Percentiles rank a stretch among this genome's conserved stretches.
Evolutionary conservation across 2,797 vertebrate genomes (phyloP).

Genomic region (Sebastes oblongus): DNA sequence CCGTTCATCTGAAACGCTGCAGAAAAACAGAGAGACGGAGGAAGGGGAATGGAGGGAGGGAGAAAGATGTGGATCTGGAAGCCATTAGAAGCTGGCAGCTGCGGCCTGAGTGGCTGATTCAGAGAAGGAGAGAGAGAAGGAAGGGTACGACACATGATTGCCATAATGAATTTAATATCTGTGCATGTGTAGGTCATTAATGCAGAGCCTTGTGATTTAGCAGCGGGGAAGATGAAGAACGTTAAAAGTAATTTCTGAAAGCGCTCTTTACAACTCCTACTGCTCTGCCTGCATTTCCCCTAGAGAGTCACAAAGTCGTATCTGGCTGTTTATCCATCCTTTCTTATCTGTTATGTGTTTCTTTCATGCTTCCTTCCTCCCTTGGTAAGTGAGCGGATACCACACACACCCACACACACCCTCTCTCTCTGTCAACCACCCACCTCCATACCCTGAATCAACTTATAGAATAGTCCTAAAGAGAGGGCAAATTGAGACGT

Average conservation of each 20-base stretch:
- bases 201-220: conserved; percentile 59
- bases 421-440: background rate
- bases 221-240: conserved; percentile 57
- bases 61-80: conserved; percentile 73
- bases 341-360: conserved; percentile 40
- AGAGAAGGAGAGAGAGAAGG: conserved; percentile 51
- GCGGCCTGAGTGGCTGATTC: conserved; percentile 72
- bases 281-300: conserved; percentile 43
- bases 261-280: conserved; percentile 22
- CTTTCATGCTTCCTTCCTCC: conserved; percentile 58
- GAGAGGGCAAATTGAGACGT: background rate
- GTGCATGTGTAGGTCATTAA: conserved; percentile 70
- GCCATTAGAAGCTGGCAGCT: conserved; percentile 77
- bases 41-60: conserved; percentile 59
- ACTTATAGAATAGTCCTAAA: background rate
- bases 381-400: conserved; percentile 15
- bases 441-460: background rate
- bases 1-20: conserved; percentile 48
- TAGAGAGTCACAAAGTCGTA: conserved; percentile 23
- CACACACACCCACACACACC: background rate
- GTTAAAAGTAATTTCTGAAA: conserved; percentile 43
- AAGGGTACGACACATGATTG: conserved; percentile 64
- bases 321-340: conserved; percentile 45
- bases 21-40: conserved; percentile 45
- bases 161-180: conserved; percentile 75